Base-by-base conservation (phyloP, 2,888 invertebrate genomes). In the Meandrusa payeni region DNA sequence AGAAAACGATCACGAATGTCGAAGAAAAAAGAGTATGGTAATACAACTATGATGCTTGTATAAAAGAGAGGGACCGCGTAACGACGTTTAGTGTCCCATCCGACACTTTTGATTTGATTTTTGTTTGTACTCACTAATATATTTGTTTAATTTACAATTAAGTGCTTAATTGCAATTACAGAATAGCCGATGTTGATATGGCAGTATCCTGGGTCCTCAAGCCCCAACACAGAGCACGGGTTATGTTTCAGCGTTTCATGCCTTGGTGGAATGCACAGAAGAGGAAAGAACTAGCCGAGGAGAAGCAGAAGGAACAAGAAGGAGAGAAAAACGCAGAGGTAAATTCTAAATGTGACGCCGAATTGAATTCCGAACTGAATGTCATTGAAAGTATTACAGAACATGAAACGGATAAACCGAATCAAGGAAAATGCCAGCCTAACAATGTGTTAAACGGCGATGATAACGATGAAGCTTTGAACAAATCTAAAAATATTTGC, bases 221-320 rank as follows among this genome's bases (percentile, higher is more conserved):
- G 40, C 79, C 85, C 0, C 79, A 87, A 20, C 90, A 90, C 48
- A 65, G 90, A 1, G 54, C 71, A n/a, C 57, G 82, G 7, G 69
- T 90, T 2, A 83, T 81, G 71, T 88, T 88, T 67, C 88, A 88
- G 50, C 65, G 88, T 0, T 83, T 88, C 60, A 83, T 80, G 77
- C 88, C 88, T 1, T 83, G 81, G 79, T 76, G 87, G 83, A 81
- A 87, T 57, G 72, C 72, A 1, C 71, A 71, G 57, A 72, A 63
- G 36, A 64, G 88, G 24, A 67, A 70, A 40, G 82, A 83, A 52
- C 45, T 75, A 0, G 82, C 78, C 0, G 81, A 82, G 41, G 78
- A 67, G 59, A 77, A 76, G 33, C 61, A 59, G 34, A 56, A 39
- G 39, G 64, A 67, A 22, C n/a, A n/a, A n/a, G 66, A 57, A 32